Conservation (phyloP, 2,113 vertebrate species). For the Thamnophis sirtalis region DNA sequence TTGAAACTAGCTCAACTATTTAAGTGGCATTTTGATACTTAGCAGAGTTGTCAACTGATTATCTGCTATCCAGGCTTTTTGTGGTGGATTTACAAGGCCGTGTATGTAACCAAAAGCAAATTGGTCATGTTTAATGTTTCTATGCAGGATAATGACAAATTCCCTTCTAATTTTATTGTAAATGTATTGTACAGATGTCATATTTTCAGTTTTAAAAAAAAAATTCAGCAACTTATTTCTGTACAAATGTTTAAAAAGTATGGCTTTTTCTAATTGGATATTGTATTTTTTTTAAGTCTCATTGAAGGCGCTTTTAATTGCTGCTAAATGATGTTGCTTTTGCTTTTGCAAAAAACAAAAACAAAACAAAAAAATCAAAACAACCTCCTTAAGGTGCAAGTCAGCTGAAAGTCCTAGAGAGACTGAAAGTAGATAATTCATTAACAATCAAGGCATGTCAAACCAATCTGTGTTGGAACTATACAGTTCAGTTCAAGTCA, state of each 20-base stretch:
- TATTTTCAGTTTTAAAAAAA: constrained; percentile 78
- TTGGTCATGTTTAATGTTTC: constrained; percentile 83
- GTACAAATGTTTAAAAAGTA: constrained; percentile 89
- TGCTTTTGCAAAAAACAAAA: constrained; percentile 71
- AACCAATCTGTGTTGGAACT: constrained; percentile 64
- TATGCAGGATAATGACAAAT: constrained; percentile 96
- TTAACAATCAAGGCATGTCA: constrained; percentile 71
- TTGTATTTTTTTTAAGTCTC: constrained; percentile 87
- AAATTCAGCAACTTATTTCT: constrained; percentile 87
- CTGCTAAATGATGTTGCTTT: constrained; percentile 92
- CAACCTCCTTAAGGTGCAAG: constrained; percentile 87
- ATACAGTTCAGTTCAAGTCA: constrained; percentile 63
- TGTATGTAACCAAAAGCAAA: constrained; percentile 90
- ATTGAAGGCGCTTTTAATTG: constrained; percentile 81
- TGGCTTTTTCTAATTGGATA: constrained; percentile 84
- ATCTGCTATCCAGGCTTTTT: constrained; percentile 71
- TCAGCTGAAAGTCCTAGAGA: constrained; percentile 78
- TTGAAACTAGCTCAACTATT: constrained; percentile 61
- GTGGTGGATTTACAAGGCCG: constrained; percentile 71
- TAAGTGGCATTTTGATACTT: constrained; percentile 52
- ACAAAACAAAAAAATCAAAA: constrained; percentile 65
- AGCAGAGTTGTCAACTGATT: constrained; percentile 59
- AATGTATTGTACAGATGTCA: constrained; percentile 92
- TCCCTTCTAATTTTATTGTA: constrained; percentile 88
- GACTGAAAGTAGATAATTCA: constrained; percentile 64